Evolutionary conservation across 2,888 invertebrate species (phyloP).

Genomic region (Agriopis leucophaearia): DNA sequence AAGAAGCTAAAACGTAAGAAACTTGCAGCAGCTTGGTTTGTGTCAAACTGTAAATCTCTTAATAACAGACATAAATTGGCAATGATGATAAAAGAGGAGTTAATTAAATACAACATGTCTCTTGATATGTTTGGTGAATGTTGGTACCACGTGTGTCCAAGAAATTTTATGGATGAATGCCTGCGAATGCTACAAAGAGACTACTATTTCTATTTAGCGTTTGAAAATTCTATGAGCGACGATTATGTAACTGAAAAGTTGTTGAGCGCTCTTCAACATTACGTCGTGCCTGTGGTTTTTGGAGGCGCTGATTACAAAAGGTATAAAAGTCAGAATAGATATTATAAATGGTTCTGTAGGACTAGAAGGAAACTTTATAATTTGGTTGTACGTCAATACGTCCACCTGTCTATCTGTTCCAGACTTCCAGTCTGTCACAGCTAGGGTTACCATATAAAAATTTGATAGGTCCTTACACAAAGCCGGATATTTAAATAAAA

Average conservation of each 20-base stretch:
- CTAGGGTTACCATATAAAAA: too few species aligned
- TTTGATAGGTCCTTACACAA: too few species aligned
- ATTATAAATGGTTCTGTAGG: too few species aligned
- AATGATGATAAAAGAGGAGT: constrained; percentile 24
- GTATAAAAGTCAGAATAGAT: constrained; percentile 41
- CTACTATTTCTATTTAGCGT: constrained; percentile 67
- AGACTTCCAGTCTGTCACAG: too few species aligned
- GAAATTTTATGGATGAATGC: constrained; percentile 42
- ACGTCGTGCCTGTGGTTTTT: constrained; percentile 88
- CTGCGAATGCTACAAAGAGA: constrained; percentile 49
- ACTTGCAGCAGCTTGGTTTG: constrained; percentile 61
- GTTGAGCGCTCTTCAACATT: constrained; percentile 73
- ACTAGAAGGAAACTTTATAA: too few species aligned
- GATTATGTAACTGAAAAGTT: constrained; percentile 70
- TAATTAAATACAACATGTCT: constrained; percentile 47
- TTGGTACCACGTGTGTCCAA: constrained; percentile 50
- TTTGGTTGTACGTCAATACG: too few species aligned
- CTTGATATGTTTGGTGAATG: constrained; percentile 61
- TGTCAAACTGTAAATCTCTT: constrained; percentile 61
- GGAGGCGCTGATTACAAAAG: constrained; percentile 87
- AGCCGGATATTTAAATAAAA: too few species aligned
- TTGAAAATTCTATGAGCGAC: constrained; percentile 62
- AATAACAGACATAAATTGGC: constrained; percentile 54
- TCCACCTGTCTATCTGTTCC: too few species aligned
- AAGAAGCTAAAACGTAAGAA: constrained; percentile 33